Evolutionary conservation across 2,888 invertebrate genomes (phyloP), one percentile per base, ranked within the genome.

Genomic region (Panzeria rudis): DNA sequence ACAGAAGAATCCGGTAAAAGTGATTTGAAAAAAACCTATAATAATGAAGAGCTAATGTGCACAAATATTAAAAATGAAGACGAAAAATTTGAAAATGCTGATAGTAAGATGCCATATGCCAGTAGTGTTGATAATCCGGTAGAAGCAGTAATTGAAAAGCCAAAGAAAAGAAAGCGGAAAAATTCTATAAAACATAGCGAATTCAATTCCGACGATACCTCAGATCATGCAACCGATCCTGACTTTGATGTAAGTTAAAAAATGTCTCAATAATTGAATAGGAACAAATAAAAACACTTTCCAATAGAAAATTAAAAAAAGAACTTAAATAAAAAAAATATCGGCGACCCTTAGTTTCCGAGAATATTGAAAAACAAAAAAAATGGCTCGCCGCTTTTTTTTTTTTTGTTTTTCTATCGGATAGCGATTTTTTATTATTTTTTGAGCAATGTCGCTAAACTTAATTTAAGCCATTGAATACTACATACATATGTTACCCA

Each of bases 211-310:
- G 56, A 77, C 47, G 41, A 56, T 29, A 32, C 13, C 1, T 62
- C 56, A 6, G 47, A 72, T 41, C 20, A 59, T 59, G 54, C 56
- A 9, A 77, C 47, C 2, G 77, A 77, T 23, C n/a, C 38, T n/a
- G 72, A 82, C 35, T 68, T 44, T 64, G 32, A 77, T 3, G 77
- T 83, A 50, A 71, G 69, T 79, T 20, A 23, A 20, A 20, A 50
- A 50, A 20, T 50, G 8, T 9, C 20, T n/a, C n/a, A n/a, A n/a
- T n/a, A n/a, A n/a, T n/a, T n/a, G n/a, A n/a, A n/a, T n/a, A n/a
- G n/a, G n/a, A n/a, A n/a, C n/a, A n/a, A n/a, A n/a, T n/a, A n/a
- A n/a, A n/a, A n/a, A n/a, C n/a, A n/a, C n/a, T n/a, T n/a, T n/a
- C n/a, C n/a, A n/a, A n/a, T n/a, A n/a, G n/a, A n/a, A n/a, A n/a